Percentiles rank a stretch among this genome's conserved stretches.
Conservation (phyloP, 1,140 invertebrate species). For the Lordiphosa collinella region DNA sequence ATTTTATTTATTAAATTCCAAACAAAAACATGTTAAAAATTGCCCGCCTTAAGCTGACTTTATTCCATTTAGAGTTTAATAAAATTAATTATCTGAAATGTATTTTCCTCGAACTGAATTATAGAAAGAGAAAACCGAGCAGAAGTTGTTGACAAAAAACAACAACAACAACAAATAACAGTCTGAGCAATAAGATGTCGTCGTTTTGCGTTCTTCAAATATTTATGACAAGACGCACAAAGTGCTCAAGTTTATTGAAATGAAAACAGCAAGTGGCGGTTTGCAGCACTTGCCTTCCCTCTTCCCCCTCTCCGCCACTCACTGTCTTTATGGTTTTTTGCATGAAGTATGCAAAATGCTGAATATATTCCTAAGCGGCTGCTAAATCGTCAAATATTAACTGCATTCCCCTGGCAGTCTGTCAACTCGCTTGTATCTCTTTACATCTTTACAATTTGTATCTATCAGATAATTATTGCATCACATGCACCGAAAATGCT, state of each 20-base stretch:
- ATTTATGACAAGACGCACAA: constrained; percentile 71
- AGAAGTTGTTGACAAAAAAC: constrained; percentile 59
- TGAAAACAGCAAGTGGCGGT: constrained; percentile 60
- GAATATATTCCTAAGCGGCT: constrained; percentile 48
- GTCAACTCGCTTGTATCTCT: not conserved
- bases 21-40: not conserved
- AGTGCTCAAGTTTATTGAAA: constrained; percentile 75
- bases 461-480: constrained; percentile 47
- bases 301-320: not conserved
- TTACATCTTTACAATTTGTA: constrained; percentile 3
- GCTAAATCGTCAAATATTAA: constrained; percentile 55
- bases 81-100: constrained; percentile 65
- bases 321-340: constrained; percentile 34
- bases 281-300: constrained; percentile 30
- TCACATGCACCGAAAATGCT: constrained; percentile 40
- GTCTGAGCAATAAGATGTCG: constrained; percentile 36
- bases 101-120: constrained; percentile 39
- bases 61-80: too few relatives aligned
- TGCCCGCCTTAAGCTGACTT: not conserved
- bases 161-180: constrained; percentile 10
- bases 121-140: constrained; percentile 29
- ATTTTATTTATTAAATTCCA: constrained; percentile 1
- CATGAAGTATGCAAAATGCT: constrained; percentile 62
- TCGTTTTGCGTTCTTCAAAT: constrained; percentile 71
- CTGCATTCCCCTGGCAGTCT: not conserved